Evolutionary conservation across 2,113 vertebrate genomes (phyloP).

Genomic region (Sigmodon hispidus): DNA sequence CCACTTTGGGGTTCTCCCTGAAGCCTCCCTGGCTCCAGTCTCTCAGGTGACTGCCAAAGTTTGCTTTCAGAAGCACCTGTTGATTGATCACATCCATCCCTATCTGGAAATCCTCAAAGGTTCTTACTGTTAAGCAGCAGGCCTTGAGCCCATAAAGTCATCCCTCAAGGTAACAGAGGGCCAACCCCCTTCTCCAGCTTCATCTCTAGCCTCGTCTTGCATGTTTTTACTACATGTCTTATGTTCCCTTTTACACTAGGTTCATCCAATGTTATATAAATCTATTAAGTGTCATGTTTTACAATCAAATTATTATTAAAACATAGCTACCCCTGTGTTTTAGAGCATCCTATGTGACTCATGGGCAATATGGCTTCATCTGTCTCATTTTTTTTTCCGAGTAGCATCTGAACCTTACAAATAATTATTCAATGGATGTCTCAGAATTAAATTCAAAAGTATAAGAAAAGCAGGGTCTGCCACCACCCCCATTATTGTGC

Average conservation of each 20-base stretch:
- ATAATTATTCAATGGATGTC: neutral
- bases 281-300: neutral
- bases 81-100: neutral
- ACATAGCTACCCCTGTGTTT: neutral
- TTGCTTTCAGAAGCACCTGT: neutral
- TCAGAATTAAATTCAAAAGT: neutral
- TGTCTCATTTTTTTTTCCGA: neutral
- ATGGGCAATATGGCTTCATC: neutral
- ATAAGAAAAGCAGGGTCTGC: neutral
- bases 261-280: neutral
- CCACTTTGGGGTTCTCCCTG: neutral
- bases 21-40: neutral
- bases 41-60: neutral
- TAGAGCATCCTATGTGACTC: neutral
- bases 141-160: neutral
- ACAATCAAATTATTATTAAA: neutral
- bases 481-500: neutral
- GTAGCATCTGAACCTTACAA: neutral
- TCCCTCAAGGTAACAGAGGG: neutral
- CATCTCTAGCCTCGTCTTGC: neutral
- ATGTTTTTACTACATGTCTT: neutral
- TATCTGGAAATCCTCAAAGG: neutral
- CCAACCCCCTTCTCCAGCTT: neutral
- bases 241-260: neutral
- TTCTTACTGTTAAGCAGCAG: neutral